These are phyloP conservation scores for Manis pentadactyla DNA, from an alignment of 2,797 vertebrate genomes.

Conservation along the genomic window DNA sequence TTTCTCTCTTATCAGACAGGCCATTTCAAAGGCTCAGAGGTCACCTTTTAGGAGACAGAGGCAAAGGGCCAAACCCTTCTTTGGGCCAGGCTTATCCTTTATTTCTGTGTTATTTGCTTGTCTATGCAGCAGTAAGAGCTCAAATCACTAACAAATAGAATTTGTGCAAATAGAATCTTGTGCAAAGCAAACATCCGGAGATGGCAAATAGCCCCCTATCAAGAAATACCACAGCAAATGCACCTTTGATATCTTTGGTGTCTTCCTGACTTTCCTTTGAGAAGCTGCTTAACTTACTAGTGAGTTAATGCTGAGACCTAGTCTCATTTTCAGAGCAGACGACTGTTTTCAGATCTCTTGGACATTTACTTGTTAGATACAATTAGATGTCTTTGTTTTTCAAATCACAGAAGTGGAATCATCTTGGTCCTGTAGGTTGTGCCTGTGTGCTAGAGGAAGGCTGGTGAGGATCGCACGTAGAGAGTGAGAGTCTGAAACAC, in stretches of 20 bases:
- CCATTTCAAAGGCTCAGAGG: not conserved
- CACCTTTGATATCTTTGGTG: not conserved
- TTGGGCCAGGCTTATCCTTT: not conserved
- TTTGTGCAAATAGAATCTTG: not conserved
- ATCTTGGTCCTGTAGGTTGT: not conserved
- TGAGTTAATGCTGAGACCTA: not conserved
- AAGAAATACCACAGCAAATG: not conserved
- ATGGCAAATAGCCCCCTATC: not conserved
- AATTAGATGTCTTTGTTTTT: not conserved
- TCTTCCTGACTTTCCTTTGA: not conserved
- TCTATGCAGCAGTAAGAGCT: not conserved
- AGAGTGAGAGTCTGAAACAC: not conserved
- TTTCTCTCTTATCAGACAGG: not conserved
- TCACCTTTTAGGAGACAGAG: not conserved
- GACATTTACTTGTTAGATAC: not conserved
- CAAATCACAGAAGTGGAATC: not conserved
- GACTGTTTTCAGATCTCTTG: not conserved
- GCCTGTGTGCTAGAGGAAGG: not conserved
- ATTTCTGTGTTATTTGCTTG: not conserved
- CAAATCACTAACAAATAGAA: not conserved
- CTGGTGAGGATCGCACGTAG: not conserved
- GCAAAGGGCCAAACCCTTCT: not conserved
- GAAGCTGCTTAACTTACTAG: not conserved
- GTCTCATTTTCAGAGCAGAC: not conserved
- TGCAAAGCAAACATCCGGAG: not conserved